Conservation (phyloP, 2,797 vertebrate genomes). For the Semotilus atromaculatus region DNA sequence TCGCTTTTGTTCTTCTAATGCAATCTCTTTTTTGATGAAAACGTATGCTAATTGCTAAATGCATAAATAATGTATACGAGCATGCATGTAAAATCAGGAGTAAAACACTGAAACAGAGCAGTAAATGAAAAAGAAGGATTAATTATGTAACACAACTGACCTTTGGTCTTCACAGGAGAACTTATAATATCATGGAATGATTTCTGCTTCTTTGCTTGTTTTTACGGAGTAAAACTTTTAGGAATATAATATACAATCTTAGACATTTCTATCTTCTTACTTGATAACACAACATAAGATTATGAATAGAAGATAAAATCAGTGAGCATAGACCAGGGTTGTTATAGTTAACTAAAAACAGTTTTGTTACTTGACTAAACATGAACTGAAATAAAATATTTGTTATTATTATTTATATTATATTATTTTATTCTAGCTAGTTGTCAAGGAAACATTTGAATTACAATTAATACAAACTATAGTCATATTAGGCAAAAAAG, state of each 20-base stretch:
- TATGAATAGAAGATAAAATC: background rate
- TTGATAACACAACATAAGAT: background rate
- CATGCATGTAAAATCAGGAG: background rate
- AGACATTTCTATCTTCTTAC: background rate
- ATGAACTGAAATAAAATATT: too few species aligned
- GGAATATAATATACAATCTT: background rate
- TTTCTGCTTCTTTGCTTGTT: background rate
- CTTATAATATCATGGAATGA: background rate
- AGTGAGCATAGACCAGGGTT: background rate
- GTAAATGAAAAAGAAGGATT: background rate
- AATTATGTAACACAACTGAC: background rate
- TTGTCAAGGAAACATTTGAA: too few species aligned
- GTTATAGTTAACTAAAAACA: background rate
- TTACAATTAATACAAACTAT: too few species aligned
- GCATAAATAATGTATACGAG: background rate
- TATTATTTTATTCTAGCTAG: too few species aligned
- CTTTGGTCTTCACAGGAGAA: background rate
- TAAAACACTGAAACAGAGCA: background rate
- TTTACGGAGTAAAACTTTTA: background rate
- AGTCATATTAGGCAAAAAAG: too few species aligned
- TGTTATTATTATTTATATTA: too few species aligned
- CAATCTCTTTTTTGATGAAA: background rate
- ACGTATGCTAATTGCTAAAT: background rate
- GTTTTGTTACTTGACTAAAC: background rate
- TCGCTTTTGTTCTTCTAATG: background rate